Conservation (phyloP, 1,140 invertebrate species). For the Cecropterus lyciades region DNA sequence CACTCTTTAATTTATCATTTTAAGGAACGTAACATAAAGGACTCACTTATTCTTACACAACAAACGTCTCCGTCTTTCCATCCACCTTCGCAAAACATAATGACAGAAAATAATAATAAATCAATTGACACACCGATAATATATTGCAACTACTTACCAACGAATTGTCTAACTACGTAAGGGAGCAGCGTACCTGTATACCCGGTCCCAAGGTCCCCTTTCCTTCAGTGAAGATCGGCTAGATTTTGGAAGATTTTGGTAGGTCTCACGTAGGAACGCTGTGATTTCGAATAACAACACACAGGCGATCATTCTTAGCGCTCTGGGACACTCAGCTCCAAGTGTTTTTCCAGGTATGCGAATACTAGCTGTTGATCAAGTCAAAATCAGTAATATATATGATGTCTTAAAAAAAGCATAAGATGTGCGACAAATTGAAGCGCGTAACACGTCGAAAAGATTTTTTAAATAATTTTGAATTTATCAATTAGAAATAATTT, state of each 20-base stretch:
- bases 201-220: conserved; percentile 91
- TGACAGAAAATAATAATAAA: conserved; percentile 74
- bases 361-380: conserved; percentile 89
- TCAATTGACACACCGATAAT: conserved; percentile 67
- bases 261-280: conserved; percentile 97
- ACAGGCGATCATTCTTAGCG: conserved; percentile 96
- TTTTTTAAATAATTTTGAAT: too few relatives aligned
- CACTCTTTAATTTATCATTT: conserved; percentile 69
- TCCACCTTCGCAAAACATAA: conserved; percentile 82
- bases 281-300: conserved; percentile 98
- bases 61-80: conserved; percentile 80
- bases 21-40: conserved; percentile 75
- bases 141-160: conserved; percentile 72
- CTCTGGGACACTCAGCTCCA: conserved; percentile 92
- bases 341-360: conserved; percentile 91
- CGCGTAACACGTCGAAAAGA: too few relatives aligned
- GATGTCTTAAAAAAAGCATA: too few relatives aligned
- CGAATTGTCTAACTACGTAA: conserved; percentile 42
- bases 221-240: conserved; percentile 89
- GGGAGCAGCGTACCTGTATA: conserved; percentile 85
- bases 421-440: too few relatives aligned
- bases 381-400: not conserved
- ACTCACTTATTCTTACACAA: conserved; percentile 83
- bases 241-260: conserved; percentile 91
- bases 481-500: too few relatives aligned